phyloP scores from a whole-genome alignment of 2,113 vertebrate species.

The Tyto alba region DNA sequence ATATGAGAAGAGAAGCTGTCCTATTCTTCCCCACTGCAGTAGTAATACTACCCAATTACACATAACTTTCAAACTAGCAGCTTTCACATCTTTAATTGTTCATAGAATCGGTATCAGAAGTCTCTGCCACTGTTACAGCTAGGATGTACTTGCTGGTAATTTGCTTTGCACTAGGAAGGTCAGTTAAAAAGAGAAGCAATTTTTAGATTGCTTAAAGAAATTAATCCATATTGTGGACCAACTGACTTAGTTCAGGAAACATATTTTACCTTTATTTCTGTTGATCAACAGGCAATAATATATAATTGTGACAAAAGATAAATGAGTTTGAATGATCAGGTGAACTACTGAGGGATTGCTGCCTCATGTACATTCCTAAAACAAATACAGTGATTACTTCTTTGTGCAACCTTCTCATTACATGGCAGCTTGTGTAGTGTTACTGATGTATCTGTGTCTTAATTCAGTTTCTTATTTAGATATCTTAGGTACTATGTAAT shows the following conservation, averaged over 20 bases:
- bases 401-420: not conserved
- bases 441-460: not conserved
- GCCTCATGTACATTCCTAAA: not conserved
- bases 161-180: not conserved
- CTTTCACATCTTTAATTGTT: not conserved
- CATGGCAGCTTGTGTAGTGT: not conserved
- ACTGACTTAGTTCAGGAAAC: not conserved
- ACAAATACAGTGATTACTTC: not conserved
- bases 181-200: not conserved
- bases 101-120: not conserved
- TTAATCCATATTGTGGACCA: not conserved
- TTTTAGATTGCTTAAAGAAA: slow-evolving; percentile 14
- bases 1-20: not conserved
- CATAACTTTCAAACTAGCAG: not conserved
- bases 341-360: not conserved
- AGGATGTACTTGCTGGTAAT: not conserved
- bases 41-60: not conserved
- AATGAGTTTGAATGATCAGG: not conserved
- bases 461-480: not conserved
- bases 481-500: not conserved
- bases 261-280: slow-evolving; percentile 3
- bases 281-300: not conserved
- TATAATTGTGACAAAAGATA: not conserved
- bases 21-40: not conserved
- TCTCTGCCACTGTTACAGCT: not conserved